phyloP scores from a whole-genome alignment of 1,140 invertebrate genomes.

The Heliconius hewitsoni region DNA sequence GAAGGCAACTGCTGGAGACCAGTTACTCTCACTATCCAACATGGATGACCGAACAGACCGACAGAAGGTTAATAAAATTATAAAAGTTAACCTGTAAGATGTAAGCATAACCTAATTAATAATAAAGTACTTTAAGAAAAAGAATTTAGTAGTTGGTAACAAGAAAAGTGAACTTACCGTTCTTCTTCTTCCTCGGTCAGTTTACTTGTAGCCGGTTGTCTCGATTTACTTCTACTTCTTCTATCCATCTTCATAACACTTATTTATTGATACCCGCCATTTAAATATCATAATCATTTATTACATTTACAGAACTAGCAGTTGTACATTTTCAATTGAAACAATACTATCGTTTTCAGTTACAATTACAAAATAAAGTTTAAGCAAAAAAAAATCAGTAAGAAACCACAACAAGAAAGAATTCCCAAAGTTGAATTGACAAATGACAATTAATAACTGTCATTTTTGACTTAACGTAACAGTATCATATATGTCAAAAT shows the following conservation, averaged over 20 bases:
- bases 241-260: slow-evolving; percentile 64
- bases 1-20: no score
- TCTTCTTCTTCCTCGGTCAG: slow-evolving; percentile 65
- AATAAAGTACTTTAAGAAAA: background rate
- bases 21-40: no score
- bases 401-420: background rate
- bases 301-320: background rate
- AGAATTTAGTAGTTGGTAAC: background rate
- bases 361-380: background rate
- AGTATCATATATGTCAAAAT: no score
- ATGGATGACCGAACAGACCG: no score
- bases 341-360: background rate
- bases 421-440: background rate
- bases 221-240: slow-evolving; percentile 48
- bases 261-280: slow-evolving; percentile 34
- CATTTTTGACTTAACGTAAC: no score
- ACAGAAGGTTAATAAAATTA: background rate
- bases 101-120: slow-evolving; percentile 1
- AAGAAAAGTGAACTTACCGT: slow-evolving; percentile 44
- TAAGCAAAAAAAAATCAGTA: background rate
- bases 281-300: slow-evolving; percentile 22
- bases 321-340: background rate
- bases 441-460: background rate
- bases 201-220: slow-evolving; percentile 58
- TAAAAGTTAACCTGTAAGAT: background rate